Percentiles rank a stretch among this genome's conserved stretches.
Evolutionary conservation across 2,797 vertebrate species (phyloP).

Genomic region (Darevskia nairensis): DNA sequence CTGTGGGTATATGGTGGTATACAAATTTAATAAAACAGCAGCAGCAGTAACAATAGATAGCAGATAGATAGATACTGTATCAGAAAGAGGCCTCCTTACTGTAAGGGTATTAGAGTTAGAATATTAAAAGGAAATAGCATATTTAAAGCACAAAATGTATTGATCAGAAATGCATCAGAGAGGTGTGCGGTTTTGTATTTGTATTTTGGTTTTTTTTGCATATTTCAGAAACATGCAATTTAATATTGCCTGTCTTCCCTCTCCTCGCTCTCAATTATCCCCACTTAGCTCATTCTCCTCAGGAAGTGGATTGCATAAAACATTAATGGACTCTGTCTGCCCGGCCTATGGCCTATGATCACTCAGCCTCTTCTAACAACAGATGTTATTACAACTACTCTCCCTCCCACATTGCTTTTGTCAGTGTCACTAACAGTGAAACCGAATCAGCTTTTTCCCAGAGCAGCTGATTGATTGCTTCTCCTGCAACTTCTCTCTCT

Average conservation of each 20-base stretch:
- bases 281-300: constrained; percentile 31
- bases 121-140: not conserved
- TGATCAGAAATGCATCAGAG: constrained; percentile 46
- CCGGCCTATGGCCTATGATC: constrained; percentile 59
- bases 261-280: constrained; percentile 11
- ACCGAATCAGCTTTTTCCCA: constrained; percentile 48
- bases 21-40: too few relatives aligned
- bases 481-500: not conserved
- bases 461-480: constrained; percentile 46
- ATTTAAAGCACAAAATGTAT: constrained; percentile 8
- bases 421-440: constrained; percentile 47
- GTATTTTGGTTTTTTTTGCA: not conserved
- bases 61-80: not conserved
- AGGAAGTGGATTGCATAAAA: constrained; percentile 59
- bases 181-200: not conserved
- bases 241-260: constrained; percentile 57
- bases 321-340: constrained; percentile 67
- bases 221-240: constrained; percentile 49
- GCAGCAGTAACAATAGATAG: not conserved
- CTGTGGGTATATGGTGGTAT: too few relatives aligned
- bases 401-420: constrained; percentile 48
- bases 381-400: constrained; percentile 60
- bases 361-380: constrained; percentile 66
- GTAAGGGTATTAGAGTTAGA: constrained; percentile 10
- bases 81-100: not conserved